Conservation (phyloP, 2,888 invertebrate genomes). For the Cyrtodaria siliqua region DNA sequence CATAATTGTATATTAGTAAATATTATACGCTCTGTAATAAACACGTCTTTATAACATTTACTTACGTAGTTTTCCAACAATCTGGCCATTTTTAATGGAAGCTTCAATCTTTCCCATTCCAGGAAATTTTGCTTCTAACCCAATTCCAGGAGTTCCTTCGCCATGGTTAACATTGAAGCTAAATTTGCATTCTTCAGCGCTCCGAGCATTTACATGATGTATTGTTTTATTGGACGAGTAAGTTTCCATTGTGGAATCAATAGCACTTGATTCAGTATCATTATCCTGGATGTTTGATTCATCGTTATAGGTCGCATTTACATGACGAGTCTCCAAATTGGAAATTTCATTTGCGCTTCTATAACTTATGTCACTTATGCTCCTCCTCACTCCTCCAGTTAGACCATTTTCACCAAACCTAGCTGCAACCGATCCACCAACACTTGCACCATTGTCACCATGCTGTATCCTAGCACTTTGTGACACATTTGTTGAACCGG, state of each 20-base stretch:
- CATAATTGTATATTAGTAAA: too few species aligned
- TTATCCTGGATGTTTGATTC: too few species aligned
- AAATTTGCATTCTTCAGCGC: background rate
- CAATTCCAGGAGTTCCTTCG: background rate
- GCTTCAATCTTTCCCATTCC: constrained; percentile 13
- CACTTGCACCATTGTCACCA: background rate
- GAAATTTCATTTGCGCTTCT: too few species aligned
- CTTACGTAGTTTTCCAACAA: constrained; percentile 7
- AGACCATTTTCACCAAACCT: background rate
- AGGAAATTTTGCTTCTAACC: constrained; percentile 5
- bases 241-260: too few species aligned
- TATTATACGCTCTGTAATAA: too few species aligned
- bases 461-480: constrained; percentile 2
- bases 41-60: too few species aligned
- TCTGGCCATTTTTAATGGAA: constrained; percentile 5
- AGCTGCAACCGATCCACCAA: background rate
- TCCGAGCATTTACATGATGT: background rate
- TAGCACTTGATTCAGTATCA: too few species aligned
- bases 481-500: background rate
- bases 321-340: too few species aligned
- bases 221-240: too few species aligned
- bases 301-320: too few species aligned
- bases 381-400: constrained; percentile 2
- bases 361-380: too few species aligned
- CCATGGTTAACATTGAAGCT: background rate